Conservation (phyloP, 2,888 invertebrate genomes). For the Heliconius sara region DNA sequence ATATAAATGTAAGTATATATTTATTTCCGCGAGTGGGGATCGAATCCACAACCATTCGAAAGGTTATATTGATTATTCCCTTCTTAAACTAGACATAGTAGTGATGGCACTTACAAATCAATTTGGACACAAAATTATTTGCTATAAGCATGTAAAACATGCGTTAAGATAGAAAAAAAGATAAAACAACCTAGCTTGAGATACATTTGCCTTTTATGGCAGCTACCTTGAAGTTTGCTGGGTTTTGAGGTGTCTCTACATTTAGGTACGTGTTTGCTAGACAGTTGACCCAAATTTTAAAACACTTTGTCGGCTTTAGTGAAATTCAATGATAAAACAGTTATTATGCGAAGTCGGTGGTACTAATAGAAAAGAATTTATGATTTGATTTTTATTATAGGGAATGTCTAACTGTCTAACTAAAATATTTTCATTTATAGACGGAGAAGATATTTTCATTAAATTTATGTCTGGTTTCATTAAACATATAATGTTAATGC, state of each 20-base stretch:
- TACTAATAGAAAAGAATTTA: neutral
- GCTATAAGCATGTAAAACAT: neutral
- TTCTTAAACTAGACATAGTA: neutral
- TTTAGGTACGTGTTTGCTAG: neutral
- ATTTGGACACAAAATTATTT: neutral
- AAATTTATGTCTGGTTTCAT: neutral
- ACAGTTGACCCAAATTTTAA: neutral
- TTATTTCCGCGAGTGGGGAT: too few species aligned
- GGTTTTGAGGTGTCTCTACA: neutral
- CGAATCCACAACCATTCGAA: too few species aligned
- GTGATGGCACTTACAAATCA: neutral
- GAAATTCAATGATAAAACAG: neutral
- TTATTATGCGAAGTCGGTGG: neutral
- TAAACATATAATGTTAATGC: neutral
- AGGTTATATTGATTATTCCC: neutral
- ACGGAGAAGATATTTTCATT: too few species aligned
- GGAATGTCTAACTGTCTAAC: too few species aligned
- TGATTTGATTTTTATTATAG: neutral
- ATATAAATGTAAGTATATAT: too few species aligned
- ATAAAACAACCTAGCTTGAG: neutral
- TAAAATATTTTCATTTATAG: too few species aligned
- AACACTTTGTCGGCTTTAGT: neutral
- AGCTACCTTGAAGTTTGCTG: neutral
- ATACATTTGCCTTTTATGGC: slow-evolving; percentile 13
- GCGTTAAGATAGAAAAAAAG: neutral